These are phyloP conservation scores for Beris chalybata DNA, from an alignment of 2,888 invertebrate species.

Conservation along the genomic window DNA sequence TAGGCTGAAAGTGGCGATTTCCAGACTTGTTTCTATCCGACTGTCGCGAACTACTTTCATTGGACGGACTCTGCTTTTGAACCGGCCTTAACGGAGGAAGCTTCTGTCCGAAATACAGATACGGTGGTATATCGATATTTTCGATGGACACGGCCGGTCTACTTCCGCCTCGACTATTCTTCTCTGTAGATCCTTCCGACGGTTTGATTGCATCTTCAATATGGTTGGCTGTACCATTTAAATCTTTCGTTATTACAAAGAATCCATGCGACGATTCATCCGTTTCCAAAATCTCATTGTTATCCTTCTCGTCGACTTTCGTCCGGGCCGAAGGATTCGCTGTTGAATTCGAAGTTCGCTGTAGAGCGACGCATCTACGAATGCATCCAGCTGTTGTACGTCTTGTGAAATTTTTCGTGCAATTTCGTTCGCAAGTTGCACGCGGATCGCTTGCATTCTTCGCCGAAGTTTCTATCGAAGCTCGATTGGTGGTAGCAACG, in stretches of 20 bases:
- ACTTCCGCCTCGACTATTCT: slow-evolving; percentile 43
- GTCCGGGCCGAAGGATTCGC: slow-evolving; percentile 41
- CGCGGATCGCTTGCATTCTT: slow-evolving; percentile 51
- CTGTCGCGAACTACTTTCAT: slow-evolving; percentile 62
- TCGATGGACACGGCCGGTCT: slow-evolving; percentile 40
- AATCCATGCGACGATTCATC: slow-evolving; percentile 56
- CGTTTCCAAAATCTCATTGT: slow-evolving; percentile 55
- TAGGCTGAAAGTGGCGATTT: slow-evolving; percentile 39
- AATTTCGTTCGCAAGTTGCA: slow-evolving; percentile 53
- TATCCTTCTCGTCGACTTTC: slow-evolving; percentile 48
- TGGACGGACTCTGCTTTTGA: slow-evolving; percentile 60
- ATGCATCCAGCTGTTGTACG: slow-evolving; percentile 56
- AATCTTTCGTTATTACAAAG: slow-evolving; percentile 54
- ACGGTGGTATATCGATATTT: slow-evolving; percentile 66
- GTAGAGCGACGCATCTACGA: slow-evolving; percentile 52
- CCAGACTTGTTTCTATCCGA: slow-evolving; percentile 41
- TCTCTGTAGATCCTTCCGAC: slow-evolving; percentile 36
- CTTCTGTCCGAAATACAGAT: slow-evolving; percentile 72
- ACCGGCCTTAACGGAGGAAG: slow-evolving; percentile 57
- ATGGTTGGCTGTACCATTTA: slow-evolving; percentile 53
- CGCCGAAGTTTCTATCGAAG: slow-evolving; percentile 49
- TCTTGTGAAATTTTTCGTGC: slow-evolving; percentile 55
- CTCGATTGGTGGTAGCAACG: slow-evolving; percentile 43
- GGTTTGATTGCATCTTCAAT: slow-evolving; percentile 47
- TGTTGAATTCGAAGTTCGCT: slow-evolving; percentile 43